Conservation (phyloP, 2,113 vertebrate species). For the Pandion haliaetus region DNA sequence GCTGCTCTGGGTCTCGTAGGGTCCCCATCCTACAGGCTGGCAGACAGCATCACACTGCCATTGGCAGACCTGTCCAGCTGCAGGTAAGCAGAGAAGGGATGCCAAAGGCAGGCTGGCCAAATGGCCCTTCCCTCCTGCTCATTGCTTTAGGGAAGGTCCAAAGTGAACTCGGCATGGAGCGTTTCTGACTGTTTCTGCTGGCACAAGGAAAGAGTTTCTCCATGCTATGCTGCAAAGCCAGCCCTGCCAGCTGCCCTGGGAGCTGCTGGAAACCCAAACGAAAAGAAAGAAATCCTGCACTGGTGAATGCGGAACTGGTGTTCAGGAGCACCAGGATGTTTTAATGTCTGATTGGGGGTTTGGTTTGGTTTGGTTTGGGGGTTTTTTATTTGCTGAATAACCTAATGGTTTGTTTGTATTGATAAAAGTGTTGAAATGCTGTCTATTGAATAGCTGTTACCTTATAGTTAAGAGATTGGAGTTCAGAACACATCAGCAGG, state of each 20-base stretch:
- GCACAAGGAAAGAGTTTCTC: neutral
- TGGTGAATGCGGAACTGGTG: neutral
- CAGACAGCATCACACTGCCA: neutral
- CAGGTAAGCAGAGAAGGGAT: rapidly evolving
- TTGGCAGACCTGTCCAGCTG: neutral
- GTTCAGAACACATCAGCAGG: neutral
- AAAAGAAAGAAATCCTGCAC: neutral
- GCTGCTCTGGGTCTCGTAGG: neutral
- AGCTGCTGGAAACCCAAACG: neutral
- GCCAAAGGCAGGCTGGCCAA: neutral
- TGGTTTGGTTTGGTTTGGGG: neutral
- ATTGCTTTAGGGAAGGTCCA: neutral
- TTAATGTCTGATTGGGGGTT: neutral
- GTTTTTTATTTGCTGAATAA: neutral
- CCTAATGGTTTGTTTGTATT: neutral
- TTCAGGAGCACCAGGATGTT: neutral
- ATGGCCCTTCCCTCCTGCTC: neutral
- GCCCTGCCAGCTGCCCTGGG: neutral
- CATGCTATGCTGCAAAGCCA: neutral
- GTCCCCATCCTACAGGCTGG: neutral
- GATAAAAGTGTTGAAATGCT: neutral
- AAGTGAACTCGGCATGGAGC: neutral
- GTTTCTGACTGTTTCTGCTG: neutral
- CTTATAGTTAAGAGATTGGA: neutral
- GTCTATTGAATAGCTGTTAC: neutral